Base-by-base conservation (phyloP, 2,113 vertebrate species). In the Bucco capensis region DNA sequence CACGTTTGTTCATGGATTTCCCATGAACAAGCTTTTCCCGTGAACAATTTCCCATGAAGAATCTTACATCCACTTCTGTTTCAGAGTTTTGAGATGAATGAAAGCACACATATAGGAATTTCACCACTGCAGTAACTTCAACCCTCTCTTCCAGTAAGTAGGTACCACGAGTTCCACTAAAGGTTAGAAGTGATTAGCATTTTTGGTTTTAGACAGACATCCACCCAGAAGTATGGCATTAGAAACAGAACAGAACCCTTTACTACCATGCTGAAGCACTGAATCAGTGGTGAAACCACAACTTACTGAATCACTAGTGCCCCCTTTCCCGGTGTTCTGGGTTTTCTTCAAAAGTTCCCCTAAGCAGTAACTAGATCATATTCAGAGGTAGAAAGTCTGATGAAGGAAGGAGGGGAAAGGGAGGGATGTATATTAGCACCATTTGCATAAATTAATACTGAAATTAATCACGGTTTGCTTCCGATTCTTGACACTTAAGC, bases 401-500 rank as follows among this genome's bases (percentile, higher is more conserved):
- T 66, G 35, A 79, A 82, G 40, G 28, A 27, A 40, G 37, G 28
- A 71, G 25, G 3, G 12, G 35, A 87, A 80, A 88, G 38, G 19
- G 37, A 92, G 64, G 83, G 16, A 73, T 31, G 21, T 12, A 19
- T 53, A 65, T 33, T 44, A 71, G 61, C 1, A 7, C 6, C 21
- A 83, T 71, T 78, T 78, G n/a, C 69, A 94, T 86, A 84, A 90
- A 93, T 67, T 66, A 79, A 80, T 88, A 19, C 69, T 80, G 35
- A 91, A 85, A 93, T 91, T 70, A 88, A 88, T 72, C 25, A 78
- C 14, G 35, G 27, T 65, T 94, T 94, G 37, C 40, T 83, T 92
- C 53, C 4, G 4, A 72, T 72, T 84, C n/a, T 58, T 81, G 31
- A 90, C 70, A 83, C 33, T 31, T 75, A 64, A 62, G 35, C 40